A percentile compares a stretch with the other conserved stretches of the same genome.
Conservation (phyloP, 2,888 invertebrate species). For the Psococerastis gibbosa region DNA sequence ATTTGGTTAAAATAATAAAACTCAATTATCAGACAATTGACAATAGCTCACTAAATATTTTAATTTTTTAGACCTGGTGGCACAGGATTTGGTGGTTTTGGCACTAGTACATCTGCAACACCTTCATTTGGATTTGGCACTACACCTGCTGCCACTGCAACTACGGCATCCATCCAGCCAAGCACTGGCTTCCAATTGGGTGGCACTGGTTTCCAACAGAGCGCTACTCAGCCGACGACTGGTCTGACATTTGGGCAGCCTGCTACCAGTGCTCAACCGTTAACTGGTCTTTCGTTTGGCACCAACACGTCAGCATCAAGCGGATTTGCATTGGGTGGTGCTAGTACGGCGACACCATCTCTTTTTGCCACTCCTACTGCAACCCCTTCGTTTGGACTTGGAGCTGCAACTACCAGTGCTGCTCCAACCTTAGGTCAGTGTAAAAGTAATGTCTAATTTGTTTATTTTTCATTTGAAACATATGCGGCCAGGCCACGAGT, state of each 20-base stretch:
- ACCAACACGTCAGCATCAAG: too few species aligned
- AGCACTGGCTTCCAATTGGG: not conserved
- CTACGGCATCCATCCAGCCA: not conserved
- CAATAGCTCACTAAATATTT: too few species aligned
- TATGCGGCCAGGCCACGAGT: too few species aligned
- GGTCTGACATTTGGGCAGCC: not conserved
- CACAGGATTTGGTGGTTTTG: constrained; percentile 4
- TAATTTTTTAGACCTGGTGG: not conserved
- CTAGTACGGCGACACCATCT: not conserved
- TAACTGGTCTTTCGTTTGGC: not conserved
- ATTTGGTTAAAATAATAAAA: too few species aligned
- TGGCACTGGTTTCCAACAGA: not conserved
- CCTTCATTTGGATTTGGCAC: not conserved
- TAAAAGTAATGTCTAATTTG: too few species aligned
- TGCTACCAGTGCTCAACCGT: not conserved
- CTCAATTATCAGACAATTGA: too few species aligned
- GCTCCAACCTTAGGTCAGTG: not conserved
- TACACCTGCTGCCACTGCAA: not conserved
- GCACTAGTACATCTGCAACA: not conserved
- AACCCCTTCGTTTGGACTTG: not conserved
- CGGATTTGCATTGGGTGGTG: not conserved
- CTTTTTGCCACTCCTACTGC: constrained; percentile 3
- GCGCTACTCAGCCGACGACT: not conserved
- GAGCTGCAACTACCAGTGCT: not conserved
- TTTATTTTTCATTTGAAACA: too few species aligned